Base-by-base conservation (phyloP, 2,113 vertebrate genomes). In the Pelvicachromis taeniatus region DNA sequence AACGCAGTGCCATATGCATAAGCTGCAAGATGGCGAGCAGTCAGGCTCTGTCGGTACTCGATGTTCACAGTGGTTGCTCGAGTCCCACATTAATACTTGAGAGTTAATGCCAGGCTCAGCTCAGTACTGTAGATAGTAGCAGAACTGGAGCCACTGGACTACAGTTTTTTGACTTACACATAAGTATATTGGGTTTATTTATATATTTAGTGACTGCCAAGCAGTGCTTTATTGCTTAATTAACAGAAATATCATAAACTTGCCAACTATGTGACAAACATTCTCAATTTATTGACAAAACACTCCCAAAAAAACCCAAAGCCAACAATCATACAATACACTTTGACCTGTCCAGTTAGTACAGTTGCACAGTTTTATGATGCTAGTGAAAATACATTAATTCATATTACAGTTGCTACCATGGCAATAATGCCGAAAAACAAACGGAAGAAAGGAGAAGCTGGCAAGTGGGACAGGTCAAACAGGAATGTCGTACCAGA, bases 401-500 rank as follows among this genome's bases (percentile, higher is more conserved):
- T 83, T 82, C 65, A 83, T 50, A 50, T 75, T 52, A 33, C 26
- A 75, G 16, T 31, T 75, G 70, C 17, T 75, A 52, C 45, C 26
- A 52, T 52, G 17, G 70, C 45, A 52, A 75, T n/a, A 52, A 33
- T 33, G 45, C 4, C 7, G 17, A 75, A 52, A 75, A 75, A 75
- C 70, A 75, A 75, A 75, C 4, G 7, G 10, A 52, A 52, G 45
- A 52, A 75, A 75, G 26, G 45, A 75, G 45, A 75, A 52, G 70
- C 48, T 75, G 70, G 26, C 26, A 89, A 85, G 80, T 89, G 58
- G 85, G 84, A 87, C 88, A 89, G 84, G 78, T 59, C 53, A 75
- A n/a, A n/a, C 29, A 13, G 42, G 68, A 75, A 75, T 75, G 68
- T 78, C 35, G 8, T 40, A 55, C 40, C 4, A 75, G 70, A 12